Evolutionary conservation across 2,113 vertebrate species (phyloP).

Genomic region (Percopsis transmontana): DNA sequence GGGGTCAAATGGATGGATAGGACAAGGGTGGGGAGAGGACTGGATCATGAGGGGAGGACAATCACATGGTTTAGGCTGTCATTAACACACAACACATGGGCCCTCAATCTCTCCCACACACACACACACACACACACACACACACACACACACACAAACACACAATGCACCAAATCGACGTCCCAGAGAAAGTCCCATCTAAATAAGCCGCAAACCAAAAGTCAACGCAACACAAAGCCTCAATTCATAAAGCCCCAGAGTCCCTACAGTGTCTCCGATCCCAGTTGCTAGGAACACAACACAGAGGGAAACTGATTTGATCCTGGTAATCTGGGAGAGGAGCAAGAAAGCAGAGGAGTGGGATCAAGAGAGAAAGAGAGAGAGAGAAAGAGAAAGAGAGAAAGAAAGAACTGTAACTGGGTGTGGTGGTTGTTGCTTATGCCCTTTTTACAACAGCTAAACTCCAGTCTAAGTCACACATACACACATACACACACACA

Average conservation of each 20-base stretch:
- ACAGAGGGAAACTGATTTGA: constrained; percentile 46
- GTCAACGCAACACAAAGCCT: constrained; percentile 41
- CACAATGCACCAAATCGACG: neutral
- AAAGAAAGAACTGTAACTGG: constrained; percentile 28
- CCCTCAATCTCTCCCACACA: neutral
- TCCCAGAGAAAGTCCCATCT: neutral
- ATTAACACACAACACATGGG: constrained; percentile 33
- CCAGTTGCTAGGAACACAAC: constrained; percentile 46
- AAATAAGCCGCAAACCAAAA: constrained; percentile 9
- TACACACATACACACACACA: neutral
- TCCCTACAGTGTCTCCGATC: constrained; percentile 38
- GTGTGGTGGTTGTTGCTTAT: neutral
- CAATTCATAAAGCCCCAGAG: constrained; percentile 53
- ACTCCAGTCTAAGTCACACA: neutral
- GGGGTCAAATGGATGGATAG: constrained; percentile 3
- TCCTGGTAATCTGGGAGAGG: constrained; percentile 32
- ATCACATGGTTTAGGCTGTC: constrained; percentile 11
- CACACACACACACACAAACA: constrained; percentile 7
- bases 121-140: constrained; percentile 4
- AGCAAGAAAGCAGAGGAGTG: neutral
- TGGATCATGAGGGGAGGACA: constrained; percentile 3
- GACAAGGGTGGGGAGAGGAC: neutral
- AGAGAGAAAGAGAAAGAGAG: neutral
- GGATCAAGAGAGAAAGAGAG: neutral
- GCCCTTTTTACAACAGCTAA: too few species aligned